A percentile compares a stretch with the other conserved stretches of the same genome.
Evolutionary conservation across 2,888 invertebrate species (phyloP).

Genomic region (Parasteatoda lunata): DNA sequence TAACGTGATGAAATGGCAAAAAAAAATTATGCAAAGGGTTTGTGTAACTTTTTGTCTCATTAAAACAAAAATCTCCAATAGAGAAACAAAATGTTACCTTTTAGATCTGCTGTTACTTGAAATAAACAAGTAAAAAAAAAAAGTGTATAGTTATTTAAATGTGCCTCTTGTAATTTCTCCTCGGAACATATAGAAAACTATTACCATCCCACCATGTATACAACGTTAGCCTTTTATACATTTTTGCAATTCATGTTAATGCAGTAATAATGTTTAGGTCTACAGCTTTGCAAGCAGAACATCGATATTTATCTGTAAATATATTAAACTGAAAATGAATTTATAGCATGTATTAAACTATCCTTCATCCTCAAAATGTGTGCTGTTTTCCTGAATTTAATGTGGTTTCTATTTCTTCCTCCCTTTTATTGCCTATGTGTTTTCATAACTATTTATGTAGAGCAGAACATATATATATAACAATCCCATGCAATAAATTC

Average conservation of each 20-base stretch:
- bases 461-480: conserved; percentile 49
- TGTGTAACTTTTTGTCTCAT: too few species aligned
- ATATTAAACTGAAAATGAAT: conserved; percentile 25
- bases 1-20: too few species aligned
- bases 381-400: not conserved
- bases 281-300: conserved; percentile 26
- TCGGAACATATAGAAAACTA: not conserved
- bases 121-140: not conserved
- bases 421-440: not conserved
- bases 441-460: conserved; percentile 25
- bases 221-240: conserved; percentile 27
- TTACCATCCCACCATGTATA: conserved; percentile 17
- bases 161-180: conserved; percentile 1
- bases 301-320: conserved; percentile 63
- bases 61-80: too few species aligned
- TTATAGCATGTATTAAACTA: conserved; percentile 32
- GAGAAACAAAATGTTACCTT: not conserved
- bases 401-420: conserved; percentile 11
- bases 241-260: conserved; percentile 13
- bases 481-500: conserved; percentile 43
- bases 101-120: not conserved
- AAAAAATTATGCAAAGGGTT: too few species aligned
- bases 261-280: conserved; percentile 12
- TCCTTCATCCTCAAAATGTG: conserved; percentile 5
- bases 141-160: conserved; percentile 1